Conservation (phyloP, 2,888 invertebrate genomes). For the Idaea straminata region DNA sequence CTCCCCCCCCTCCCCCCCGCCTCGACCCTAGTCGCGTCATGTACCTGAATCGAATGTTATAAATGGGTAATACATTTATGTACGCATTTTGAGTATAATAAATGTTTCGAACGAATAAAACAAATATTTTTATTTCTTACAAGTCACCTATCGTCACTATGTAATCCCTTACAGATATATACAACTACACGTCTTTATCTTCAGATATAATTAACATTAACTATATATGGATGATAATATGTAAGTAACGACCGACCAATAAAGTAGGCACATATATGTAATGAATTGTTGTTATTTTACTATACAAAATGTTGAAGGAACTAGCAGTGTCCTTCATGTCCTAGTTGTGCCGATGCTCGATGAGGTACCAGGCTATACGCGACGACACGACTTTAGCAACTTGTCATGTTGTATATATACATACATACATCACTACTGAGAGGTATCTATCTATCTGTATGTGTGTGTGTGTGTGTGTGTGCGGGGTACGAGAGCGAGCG, state of each 20-base stretch:
- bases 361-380: no score
- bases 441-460: not conserved
- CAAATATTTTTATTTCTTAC: not conserved
- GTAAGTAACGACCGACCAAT: no score
- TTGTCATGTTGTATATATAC: no score
- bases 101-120: not conserved
- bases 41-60: not conserved
- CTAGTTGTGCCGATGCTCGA: no score
- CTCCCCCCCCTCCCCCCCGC: not conserved
- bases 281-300: no score
- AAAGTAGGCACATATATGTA: no score
- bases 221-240: no score
- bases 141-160: not conserved
- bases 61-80: not conserved
- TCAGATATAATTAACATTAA: no score
- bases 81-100: not conserved
- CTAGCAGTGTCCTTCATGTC: no score
- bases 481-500: slow-evolving; percentile 7
- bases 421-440: no score
- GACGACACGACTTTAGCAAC: no score
- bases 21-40: not conserved
- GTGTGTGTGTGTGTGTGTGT: slow-evolving; percentile 7
- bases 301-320: no score
- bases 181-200: not conserved
- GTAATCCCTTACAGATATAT: not conserved